phyloP scores from a whole-genome alignment of 2,113 vertebrate genomes.

The Pipra filicauda region DNA sequence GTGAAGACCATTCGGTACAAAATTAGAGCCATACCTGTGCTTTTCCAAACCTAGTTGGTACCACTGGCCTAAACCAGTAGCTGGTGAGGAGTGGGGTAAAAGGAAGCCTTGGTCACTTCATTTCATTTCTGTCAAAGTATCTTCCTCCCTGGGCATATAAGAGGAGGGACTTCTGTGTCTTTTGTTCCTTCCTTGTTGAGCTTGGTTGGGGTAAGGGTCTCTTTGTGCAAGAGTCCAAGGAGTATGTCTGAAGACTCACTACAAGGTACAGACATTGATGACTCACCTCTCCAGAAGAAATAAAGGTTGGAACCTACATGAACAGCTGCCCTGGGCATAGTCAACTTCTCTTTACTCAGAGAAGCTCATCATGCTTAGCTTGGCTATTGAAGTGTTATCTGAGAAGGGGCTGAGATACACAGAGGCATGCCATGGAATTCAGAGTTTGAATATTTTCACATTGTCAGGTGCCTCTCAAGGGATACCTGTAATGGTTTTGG shows the following conservation, averaged over 20 bases:
- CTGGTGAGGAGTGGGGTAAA: not conserved
- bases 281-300: not conserved
- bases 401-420: not conserved
- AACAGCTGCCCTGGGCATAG: not conserved
- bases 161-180: not conserved
- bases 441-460: not conserved
- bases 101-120: not conserved
- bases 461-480: not conserved
- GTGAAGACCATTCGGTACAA: rapidly evolving
- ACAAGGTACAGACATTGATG: not conserved
- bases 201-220: not conserved
- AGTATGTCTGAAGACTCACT: not conserved
- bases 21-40: not conserved
- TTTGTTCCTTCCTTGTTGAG: not conserved
- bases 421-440: not conserved
- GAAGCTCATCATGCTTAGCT: not conserved
- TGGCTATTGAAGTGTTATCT: not conserved
- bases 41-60: not conserved
- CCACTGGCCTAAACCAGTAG: not conserved
- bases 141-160: not conserved
- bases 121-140: not conserved
- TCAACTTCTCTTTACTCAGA: not conserved
- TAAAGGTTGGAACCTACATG: not conserved
- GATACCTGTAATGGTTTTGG: not conserved
- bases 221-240: not conserved